A percentile compares a stretch with the other conserved stretches of the same genome.
These are phyloP conservation scores for Ciona savignyi DNA, from an alignment of 23 tunicate genomes.

Conservation along the genomic window DNA sequence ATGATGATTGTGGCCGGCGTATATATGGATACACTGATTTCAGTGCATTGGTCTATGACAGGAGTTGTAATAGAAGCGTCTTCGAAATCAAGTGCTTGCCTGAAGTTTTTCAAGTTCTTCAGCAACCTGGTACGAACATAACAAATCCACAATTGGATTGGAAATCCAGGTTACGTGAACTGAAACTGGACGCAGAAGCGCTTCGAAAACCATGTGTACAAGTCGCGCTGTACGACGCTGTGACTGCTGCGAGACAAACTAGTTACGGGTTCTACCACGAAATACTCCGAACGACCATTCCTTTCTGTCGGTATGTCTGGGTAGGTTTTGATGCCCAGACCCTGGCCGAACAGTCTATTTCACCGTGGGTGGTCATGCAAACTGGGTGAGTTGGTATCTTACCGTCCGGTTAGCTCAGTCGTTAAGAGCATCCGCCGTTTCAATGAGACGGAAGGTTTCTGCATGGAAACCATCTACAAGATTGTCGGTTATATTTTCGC, in stretches of 20 bases:
- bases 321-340: background rate
- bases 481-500: too few relatives aligned
- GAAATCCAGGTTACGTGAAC: background rate
- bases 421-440: too few relatives aligned
- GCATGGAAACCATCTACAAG: too few relatives aligned
- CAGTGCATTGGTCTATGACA: background rate
- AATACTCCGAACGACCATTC: background rate
- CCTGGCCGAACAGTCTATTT: background rate
- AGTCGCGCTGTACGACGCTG: constrained; percentile 1
- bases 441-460: too few relatives aligned
- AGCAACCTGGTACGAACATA: background rate
- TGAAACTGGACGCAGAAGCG: background rate
- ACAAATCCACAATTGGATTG: background rate
- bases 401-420: too few relatives aligned
- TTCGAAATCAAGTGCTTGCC: background rate
- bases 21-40: constrained; percentile 25
- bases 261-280: background rate
- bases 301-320: background rate
- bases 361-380: background rate
- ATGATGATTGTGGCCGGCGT: constrained; percentile 11
- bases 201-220: background rate
- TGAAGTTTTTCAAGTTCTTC: background rate
- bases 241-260: background rate
- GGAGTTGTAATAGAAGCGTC: background rate
- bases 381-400: background rate